Evolutionary conservation across 2,888 invertebrate species (phyloP).

Genomic region (Cinara cedri): DNA sequence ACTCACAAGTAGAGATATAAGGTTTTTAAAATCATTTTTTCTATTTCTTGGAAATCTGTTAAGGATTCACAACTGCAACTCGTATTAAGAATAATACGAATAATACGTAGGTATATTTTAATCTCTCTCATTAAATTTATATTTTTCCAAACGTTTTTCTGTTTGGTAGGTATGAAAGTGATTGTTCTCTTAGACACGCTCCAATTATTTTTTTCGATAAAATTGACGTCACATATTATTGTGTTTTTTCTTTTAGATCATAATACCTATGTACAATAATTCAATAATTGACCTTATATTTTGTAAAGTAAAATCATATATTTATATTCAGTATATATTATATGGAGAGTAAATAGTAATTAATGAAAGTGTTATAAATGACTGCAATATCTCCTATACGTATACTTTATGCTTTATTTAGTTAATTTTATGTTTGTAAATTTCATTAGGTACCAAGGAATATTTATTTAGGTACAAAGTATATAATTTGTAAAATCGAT

Average conservation of each 20-base stretch:
- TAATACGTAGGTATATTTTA: no score
- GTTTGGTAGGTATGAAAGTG: background rate
- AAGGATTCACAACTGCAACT: no score
- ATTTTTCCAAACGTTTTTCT: background rate
- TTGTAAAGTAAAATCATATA: no score
- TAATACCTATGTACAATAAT: background rate
- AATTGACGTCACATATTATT: background rate
- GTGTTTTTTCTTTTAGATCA: background rate
- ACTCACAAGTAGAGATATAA: no score
- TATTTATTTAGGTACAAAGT: background rate
- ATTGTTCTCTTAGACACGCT: conserved; percentile 4
- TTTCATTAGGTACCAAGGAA: background rate
- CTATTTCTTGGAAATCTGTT: no score
- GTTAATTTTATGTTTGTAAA: background rate
- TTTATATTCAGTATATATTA: no score
- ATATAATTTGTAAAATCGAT: no score
- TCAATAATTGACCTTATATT: background rate
- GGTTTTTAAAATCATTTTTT: no score
- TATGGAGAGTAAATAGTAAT: no score
- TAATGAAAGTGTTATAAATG: background rate
- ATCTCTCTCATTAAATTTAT: conserved; percentile 4
- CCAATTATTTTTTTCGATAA: conserved; percentile 14
- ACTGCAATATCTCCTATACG: no score
- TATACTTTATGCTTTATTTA: background rate
- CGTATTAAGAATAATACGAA: no score